Percentiles rank a stretch among this genome's conserved stretches.
phyloP scores from a whole-genome alignment of 1,140 invertebrate genomes.

The Pachypeltis micranthus region DNA sequence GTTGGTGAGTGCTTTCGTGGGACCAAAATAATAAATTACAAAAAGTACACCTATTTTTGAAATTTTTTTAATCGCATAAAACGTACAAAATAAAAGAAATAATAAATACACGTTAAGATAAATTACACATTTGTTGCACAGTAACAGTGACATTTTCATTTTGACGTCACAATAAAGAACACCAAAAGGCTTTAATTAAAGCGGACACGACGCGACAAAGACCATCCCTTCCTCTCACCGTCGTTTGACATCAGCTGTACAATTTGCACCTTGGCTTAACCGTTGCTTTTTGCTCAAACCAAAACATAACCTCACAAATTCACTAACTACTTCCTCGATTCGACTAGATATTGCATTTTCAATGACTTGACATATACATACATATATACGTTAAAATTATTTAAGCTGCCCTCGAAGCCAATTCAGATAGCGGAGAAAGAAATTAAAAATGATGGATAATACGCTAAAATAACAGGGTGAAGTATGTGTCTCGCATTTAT shows the following conservation, averaged over 20 bases:
- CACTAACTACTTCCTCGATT: background rate
- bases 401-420: background rate
- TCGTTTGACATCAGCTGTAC: too few species aligned
- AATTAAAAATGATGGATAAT: background rate
- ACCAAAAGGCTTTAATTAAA: background rate
- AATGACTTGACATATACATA: constrained; percentile 8
- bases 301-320: too few species aligned
- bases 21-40: too few species aligned
- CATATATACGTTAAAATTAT: too few species aligned
- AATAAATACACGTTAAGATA: constrained; percentile 14
- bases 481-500: background rate
- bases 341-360: constrained; percentile 11
- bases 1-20: too few species aligned
- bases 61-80: background rate
- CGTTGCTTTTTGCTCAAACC: too few species aligned
- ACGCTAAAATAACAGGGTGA: background rate
- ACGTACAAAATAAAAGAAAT: constrained; percentile 10
- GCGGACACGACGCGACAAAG: too few species aligned
- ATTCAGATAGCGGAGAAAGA: constrained; percentile 11
- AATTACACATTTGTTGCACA: background rate
- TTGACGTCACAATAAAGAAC: background rate
- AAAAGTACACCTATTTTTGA: background rate
- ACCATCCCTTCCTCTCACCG: too few species aligned
- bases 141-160: background rate
- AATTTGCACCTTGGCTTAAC: too few species aligned